Conservation (phyloP, 2,888 invertebrate genomes). For the Drosophila sordidula region DNA sequence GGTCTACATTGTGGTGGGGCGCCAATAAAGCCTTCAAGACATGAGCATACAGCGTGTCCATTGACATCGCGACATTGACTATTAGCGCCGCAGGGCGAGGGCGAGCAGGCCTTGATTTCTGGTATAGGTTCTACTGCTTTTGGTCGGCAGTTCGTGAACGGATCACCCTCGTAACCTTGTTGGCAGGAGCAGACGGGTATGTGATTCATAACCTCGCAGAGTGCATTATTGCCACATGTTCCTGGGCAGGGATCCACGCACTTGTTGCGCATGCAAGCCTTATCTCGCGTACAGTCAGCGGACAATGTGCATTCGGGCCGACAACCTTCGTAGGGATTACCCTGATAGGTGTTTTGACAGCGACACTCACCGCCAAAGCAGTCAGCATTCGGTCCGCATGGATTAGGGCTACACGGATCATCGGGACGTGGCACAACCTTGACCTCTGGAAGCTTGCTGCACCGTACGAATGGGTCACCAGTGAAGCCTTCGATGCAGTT, state of each 20-base stretch:
- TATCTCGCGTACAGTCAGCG: slow-evolving; percentile 91
- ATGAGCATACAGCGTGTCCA: slow-evolving; percentile 92
- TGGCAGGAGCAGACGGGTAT: slow-evolving; percentile 92
- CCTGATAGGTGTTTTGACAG: slow-evolving; percentile 92
- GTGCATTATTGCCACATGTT: slow-evolving; percentile 92
- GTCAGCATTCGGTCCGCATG: slow-evolving; percentile 93
- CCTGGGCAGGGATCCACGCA: slow-evolving; percentile 91
- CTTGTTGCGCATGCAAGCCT: slow-evolving; percentile 91
- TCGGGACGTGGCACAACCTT: slow-evolving; percentile 84
- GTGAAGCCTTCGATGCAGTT: slow-evolving; percentile 89
- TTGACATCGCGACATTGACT: slow-evolving; percentile 90
- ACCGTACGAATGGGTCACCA: slow-evolving; percentile 88
- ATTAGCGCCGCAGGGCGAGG: slow-evolving; percentile 91
- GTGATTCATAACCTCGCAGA: slow-evolving; percentile 92
- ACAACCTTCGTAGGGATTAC: slow-evolving; percentile 92
- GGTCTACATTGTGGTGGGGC: slow-evolving; percentile 93
- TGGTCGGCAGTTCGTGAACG: slow-evolving; percentile 89
- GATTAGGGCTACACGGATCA: slow-evolving; percentile 93
- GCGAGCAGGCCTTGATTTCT: slow-evolving; percentile 87
- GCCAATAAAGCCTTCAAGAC: slow-evolving; percentile 91
- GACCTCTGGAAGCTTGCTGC: slow-evolving; percentile 87
- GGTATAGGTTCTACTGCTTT: slow-evolving; percentile 86
- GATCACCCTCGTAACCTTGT: slow-evolving; percentile 92
- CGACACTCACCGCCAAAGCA: slow-evolving; percentile 93
- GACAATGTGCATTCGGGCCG: slow-evolving; percentile 92